These are phyloP conservation scores for Dasysyrphus albostriatus DNA, from an alignment of 2,888 invertebrate species.

Conservation along the genomic window DNA sequence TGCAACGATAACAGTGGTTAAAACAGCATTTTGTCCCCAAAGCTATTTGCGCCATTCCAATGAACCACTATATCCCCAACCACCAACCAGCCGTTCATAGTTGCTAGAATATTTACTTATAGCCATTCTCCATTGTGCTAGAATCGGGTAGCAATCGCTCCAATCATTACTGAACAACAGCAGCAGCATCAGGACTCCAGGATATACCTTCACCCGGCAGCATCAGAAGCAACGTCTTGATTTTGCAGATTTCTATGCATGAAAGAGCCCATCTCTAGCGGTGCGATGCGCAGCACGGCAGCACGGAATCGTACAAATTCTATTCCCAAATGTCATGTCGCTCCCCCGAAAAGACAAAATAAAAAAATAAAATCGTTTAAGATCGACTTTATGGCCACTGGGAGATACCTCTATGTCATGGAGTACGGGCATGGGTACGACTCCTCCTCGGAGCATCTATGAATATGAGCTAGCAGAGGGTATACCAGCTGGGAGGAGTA, in stretches of 20 bases:
- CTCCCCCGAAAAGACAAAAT: conserved; percentile 31
- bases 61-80: conserved; percentile 25
- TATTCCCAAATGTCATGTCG: conserved; percentile 50
- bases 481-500: conserved; percentile 23
- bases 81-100: background rate
- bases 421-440: background rate
- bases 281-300: conserved; percentile 55
- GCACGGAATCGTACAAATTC: conserved; percentile 41
- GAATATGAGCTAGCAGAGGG: conserved; percentile 5
- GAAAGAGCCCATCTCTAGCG: conserved; percentile 53
- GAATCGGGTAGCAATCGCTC: conserved; percentile 25
- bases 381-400: conserved; percentile 70
- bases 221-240: conserved; percentile 60
- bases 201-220: background rate
- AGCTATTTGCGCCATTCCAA: conserved; percentile 66
- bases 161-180: conserved; percentile 14
- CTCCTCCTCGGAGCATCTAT: conserved; percentile 9
- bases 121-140: conserved; percentile 51
- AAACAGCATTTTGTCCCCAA: conserved; percentile 61
- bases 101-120: conserved; percentile 13
- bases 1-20: conserved; percentile 61
- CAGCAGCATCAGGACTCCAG: conserved; percentile 4
- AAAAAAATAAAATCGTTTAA: conserved; percentile 58
- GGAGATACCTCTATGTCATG: conserved; percentile 48
- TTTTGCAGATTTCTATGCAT: conserved; percentile 73